Base-by-base conservation (phyloP, 1,140 invertebrate species). In the Araneus ventricosus region DNA sequence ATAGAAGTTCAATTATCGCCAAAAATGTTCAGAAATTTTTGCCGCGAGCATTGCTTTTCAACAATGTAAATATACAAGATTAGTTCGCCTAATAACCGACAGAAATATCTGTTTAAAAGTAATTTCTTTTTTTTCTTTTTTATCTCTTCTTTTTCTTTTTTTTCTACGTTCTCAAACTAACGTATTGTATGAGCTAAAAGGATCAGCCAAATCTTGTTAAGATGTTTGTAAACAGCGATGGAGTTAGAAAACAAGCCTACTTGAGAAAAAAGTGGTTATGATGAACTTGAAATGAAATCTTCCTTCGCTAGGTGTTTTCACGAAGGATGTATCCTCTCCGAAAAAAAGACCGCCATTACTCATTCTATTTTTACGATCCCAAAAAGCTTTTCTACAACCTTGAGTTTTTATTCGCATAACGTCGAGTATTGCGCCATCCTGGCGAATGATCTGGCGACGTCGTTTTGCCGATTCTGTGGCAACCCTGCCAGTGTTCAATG, bases 311-410 rank as follows among this genome's bases (percentile, higher is more conserved):
- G 63, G 63, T 67, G 20, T 75, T 75, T 75, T 75, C 30, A 75
- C 70, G 70, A 75, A 84, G 45, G 80, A 84, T 45, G 7, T 41
- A 84, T 84, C 4, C 80, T 24, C 41, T 41, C 24, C 45, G 84
- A 4, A 57, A 61, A 59, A 75, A 75, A 34, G 30, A 20, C 70
- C 22, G 52, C 52, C 45, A 59, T 86, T 86, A 86, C 59, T 86
- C 84, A 86, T 57, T 86, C 84, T 86, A 86, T 86, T 86, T 86
- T 86, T 86, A 86, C 41, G 84, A 34, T 24, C 45, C 80, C 39
- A 84, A 41, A 75, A 75, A 45, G 45, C 45, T 27, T 86, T 61
- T 86, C 57, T 22, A 59, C 84, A 86, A 59, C 84, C 84, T 86
- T 86, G 84, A 86, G 84, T 8, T 17, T 61, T 86, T 57, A 61